These are phyloP conservation scores for Spermophilus dauricus DNA, from an alignment of 2,113 vertebrate species.

Conservation along the genomic window DNA sequence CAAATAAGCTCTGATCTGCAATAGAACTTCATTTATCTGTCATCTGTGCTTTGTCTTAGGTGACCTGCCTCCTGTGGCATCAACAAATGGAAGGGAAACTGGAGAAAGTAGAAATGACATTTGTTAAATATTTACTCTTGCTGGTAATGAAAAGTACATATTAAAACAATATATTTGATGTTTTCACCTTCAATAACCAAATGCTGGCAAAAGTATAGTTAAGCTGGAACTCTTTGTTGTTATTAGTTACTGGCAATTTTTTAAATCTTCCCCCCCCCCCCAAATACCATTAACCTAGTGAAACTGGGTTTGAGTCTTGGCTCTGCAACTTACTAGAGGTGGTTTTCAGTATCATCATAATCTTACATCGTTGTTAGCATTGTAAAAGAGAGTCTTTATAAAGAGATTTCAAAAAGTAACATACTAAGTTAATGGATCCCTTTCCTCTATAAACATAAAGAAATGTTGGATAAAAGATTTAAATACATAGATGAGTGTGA, in stretches of 20 bases:
- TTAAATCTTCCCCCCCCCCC: background rate
- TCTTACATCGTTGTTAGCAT: rapidly evolving
- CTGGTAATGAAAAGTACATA: background rate
- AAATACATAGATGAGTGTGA: background rate
- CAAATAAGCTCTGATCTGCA: background rate
- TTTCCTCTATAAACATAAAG: background rate
- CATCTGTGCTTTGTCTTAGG: rapidly evolving
- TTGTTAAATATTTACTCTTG: background rate
- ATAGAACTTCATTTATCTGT: background rate
- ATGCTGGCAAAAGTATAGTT: background rate
- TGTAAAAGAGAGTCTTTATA: background rate
- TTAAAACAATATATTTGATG: background rate
- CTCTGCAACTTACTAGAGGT: background rate
- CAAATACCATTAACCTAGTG: background rate
- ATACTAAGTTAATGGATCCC: background rate
- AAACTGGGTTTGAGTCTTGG: background rate
- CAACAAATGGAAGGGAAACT: rapidly evolving
- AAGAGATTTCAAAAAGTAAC: background rate
- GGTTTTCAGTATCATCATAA: background rate
- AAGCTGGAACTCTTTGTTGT: background rate
- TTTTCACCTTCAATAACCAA: background rate
- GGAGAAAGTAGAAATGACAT: background rate
- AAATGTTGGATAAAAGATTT: background rate
- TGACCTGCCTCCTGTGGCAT: background rate
- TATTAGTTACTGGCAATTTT: background rate